Conservation (phyloP, 1,140 invertebrate species). For the Habropoda laboriosa region DNA sequence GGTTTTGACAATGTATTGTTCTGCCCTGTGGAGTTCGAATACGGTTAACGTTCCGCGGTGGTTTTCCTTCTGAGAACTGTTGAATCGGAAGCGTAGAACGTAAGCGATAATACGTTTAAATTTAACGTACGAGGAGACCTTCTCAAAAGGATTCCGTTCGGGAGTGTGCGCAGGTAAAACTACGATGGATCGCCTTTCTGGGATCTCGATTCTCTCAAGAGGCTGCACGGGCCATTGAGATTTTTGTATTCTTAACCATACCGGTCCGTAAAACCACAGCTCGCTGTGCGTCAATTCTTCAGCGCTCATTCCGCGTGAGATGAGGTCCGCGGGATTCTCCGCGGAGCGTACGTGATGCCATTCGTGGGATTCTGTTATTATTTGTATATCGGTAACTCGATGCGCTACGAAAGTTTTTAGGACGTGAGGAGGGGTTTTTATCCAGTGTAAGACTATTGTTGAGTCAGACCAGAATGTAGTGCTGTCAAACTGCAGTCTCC, state of each 20-base stretch:
- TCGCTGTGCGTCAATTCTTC: neutral
- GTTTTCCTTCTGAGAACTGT: neutral
- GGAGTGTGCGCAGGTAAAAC: neutral
- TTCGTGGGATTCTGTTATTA: neutral
- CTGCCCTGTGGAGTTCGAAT: neutral
- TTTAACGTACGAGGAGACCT: neutral
- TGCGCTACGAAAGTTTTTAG: constrained; percentile 31
- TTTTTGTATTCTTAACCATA: neutral
- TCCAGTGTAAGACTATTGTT: neutral
- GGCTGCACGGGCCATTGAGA: neutral
- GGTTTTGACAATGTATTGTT: neutral
- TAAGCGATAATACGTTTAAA: neutral
- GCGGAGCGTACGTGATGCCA: constrained; percentile 6
- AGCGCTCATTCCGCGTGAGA: neutral
- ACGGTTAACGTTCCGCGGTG: neutral
- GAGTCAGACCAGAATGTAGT: constrained; percentile 1
- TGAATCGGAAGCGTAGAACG: neutral
- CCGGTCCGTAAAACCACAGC: neutral
- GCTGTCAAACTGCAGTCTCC: neutral
- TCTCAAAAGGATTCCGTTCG: neutral
- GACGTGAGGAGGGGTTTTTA: neutral
- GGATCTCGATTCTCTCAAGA: neutral
- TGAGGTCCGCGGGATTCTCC: constrained; percentile 15
- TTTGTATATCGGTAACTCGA: neutral
- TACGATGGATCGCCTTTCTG: neutral